phyloP scores from a whole-genome alignment of 2,888 invertebrate species.

The Cantharis flavilabris region DNA sequence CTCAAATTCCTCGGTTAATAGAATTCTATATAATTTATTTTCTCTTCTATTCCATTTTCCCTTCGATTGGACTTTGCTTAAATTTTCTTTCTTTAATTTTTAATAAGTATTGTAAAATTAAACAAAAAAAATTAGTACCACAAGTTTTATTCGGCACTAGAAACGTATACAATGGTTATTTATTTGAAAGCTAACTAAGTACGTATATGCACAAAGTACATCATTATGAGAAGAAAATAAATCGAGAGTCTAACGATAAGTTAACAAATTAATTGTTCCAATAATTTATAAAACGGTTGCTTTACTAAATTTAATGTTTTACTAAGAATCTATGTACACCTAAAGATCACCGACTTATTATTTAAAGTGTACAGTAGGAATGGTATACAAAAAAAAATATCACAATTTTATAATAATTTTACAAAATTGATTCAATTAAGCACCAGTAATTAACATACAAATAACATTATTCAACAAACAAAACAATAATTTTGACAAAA shows the following conservation, averaged over 20 bases:
- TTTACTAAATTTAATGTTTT: background rate
- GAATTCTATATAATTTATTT: too few relatives aligned
- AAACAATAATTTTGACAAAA: background rate
- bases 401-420: background rate
- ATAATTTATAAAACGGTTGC: background rate
- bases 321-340: background rate
- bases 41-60: too few relatives aligned
- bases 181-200: background rate
- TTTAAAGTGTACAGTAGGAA: background rate
- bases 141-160: constrained; percentile 37
- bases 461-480: background rate
- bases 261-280: background rate
- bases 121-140: constrained; percentile 30
- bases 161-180: constrained; percentile 33
- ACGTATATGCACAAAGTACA: background rate
- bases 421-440: background rate
- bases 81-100: background rate
- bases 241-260: background rate
- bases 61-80: too few relatives aligned
- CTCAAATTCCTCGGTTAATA: too few relatives aligned
- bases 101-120: background rate
- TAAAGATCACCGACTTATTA: background rate
- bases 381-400: background rate
- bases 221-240: background rate
- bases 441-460: background rate